A percentile compares a stretch with the other conserved stretches of the same genome.
Conservation (phyloP, 2,888 invertebrate genomes). For the Troglohyphantes excavatus region DNA sequence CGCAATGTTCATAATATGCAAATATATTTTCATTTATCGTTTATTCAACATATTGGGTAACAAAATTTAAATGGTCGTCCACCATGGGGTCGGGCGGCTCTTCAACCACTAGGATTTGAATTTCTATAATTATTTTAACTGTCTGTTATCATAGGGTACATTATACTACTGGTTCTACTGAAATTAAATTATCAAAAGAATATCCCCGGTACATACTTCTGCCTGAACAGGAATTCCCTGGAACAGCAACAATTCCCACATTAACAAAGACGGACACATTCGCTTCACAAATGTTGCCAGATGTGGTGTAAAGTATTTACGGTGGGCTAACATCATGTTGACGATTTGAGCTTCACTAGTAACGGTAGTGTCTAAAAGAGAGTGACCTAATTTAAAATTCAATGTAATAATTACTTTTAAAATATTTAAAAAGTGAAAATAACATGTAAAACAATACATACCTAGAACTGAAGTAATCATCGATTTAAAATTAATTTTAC, state of each 20-base stretch:
- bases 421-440: background rate
- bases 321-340: slow-evolving; percentile 39
- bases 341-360: slow-evolving; percentile 29
- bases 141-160: too few species aligned
- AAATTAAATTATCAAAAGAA: too few species aligned
- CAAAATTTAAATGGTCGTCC: too few species aligned
- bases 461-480: slow-evolving; percentile 53
- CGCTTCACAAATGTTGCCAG: slow-evolving; percentile 45
- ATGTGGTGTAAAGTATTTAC: slow-evolving; percentile 46
- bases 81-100: too few species aligned
- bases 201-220: slow-evolving; percentile 23
- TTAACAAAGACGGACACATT: slow-evolving; percentile 52
- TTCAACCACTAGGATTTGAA: too few species aligned
- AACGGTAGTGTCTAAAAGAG: slow-evolving; percentile 46
- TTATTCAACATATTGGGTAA: too few species aligned
- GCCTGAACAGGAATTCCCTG: slow-evolving; percentile 55
- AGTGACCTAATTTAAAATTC: background rate
- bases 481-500: slow-evolving; percentile 49
- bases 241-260: slow-evolving; percentile 61
- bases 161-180: too few species aligned
- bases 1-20: too few species aligned
- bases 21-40: too few species aligned
- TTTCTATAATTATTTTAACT: too few species aligned
- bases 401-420: background rate
- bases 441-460: slow-evolving; percentile 29